These are phyloP conservation scores for Dryococelus australis DNA, from an alignment of 2,888 invertebrate genomes.

Conservation along the genomic window DNA sequence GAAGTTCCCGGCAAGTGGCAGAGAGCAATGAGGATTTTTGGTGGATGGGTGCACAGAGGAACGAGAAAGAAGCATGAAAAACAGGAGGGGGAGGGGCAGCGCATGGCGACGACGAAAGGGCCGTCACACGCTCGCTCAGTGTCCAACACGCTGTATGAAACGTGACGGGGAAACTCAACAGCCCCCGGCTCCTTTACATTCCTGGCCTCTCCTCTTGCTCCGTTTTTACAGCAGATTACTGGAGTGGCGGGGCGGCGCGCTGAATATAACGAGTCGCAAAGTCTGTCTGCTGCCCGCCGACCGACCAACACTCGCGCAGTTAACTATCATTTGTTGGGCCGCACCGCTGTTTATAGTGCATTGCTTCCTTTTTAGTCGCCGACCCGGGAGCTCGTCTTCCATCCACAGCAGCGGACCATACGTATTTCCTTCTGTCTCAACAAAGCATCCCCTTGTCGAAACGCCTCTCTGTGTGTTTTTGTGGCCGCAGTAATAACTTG, in stretches of 20 bases:
- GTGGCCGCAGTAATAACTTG: too few relatives aligned
- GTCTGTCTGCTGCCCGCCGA: not conserved
- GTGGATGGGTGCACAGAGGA: too few relatives aligned
- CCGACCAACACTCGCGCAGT: not conserved
- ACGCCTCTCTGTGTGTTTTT: not conserved
- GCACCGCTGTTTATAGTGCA: not conserved
- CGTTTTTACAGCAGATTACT: slow-evolving; percentile 4
- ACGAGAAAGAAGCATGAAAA: too few relatives aligned
- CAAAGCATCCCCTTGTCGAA: not conserved
- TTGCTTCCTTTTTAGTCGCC: not conserved
- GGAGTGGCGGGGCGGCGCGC: not conserved
- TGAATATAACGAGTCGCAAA: not conserved
- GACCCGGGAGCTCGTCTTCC: not conserved
- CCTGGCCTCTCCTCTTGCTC: not conserved
- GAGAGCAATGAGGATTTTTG: not conserved
- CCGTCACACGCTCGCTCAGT: not conserved
- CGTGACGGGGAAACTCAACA: not conserved
- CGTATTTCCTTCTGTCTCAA: not conserved
- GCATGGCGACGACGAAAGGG: not conserved
- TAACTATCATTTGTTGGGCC: not conserved
- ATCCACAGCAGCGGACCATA: not conserved
- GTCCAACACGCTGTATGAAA: slow-evolving; percentile 8
- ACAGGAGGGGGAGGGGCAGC: not conserved
- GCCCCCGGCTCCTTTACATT: not conserved
- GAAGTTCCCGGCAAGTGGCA: not conserved